A percentile compares a stretch with the other conserved stretches of the same genome.
phyloP scores from a whole-genome alignment of 2,113 vertebrate species.

The Passerina amoena region DNA sequence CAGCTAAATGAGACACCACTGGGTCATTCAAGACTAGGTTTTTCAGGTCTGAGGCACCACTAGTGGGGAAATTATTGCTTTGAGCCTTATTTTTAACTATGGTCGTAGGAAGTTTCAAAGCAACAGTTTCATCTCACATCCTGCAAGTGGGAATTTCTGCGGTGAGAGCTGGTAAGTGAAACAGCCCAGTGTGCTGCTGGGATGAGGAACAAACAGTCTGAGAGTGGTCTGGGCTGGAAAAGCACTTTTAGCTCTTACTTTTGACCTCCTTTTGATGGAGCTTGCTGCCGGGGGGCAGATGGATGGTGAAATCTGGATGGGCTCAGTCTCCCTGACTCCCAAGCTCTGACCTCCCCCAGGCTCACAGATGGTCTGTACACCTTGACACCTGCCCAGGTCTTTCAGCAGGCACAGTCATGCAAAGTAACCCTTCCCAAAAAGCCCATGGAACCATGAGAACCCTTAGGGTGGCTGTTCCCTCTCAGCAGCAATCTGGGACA shows the following conservation, averaged over 20 bases:
- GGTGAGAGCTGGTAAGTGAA: background rate
- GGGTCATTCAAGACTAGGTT: background rate
- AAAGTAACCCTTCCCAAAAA: background rate
- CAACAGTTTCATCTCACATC: background rate
- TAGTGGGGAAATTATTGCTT: background rate
- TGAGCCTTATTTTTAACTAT: background rate
- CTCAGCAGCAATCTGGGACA: background rate
- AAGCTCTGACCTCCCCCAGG: background rate
- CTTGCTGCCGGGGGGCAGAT: background rate
- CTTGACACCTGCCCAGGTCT: fast-evolving
- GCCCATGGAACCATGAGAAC: background rate
- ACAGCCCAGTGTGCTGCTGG: background rate
- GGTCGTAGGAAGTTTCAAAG: background rate
- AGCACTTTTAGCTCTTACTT: background rate
- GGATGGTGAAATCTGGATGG: background rate
- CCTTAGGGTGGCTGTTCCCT: background rate
- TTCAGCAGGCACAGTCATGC: background rate
- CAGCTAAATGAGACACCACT: background rate
- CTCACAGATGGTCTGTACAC: background rate
- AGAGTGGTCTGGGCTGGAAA: background rate
- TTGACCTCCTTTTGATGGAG: background rate
- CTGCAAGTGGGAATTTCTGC: background rate
- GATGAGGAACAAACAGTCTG: background rate
- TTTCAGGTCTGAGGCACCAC: background rate
- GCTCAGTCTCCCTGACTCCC: background rate